Conservation (phyloP, 2,113 vertebrate genomes). For the Bettongia penicillata region DNA sequence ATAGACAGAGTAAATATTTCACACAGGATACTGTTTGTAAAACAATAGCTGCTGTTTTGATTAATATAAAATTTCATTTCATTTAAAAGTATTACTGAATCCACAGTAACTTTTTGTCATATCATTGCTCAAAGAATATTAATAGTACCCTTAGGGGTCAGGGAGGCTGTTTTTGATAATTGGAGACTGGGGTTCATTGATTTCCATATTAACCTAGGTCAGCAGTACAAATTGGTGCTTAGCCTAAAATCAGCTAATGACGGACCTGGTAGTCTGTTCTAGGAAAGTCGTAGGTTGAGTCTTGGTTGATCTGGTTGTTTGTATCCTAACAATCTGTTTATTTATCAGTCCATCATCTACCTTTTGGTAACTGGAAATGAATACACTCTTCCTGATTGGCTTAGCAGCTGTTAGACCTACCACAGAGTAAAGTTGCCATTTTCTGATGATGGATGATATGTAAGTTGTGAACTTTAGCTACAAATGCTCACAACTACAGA, state of each 20-base stretch:
- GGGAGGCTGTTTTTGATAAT: background rate
- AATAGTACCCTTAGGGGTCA: background rate
- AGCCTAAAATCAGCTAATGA: background rate
- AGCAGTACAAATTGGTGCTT: background rate
- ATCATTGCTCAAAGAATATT: background rate
- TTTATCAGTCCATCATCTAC: background rate
- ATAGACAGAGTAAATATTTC: background rate
- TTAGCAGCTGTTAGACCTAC: background rate
- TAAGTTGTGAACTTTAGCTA: background rate
- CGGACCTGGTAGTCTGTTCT: background rate
- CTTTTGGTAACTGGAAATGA: background rate
- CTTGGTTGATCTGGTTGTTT: background rate
- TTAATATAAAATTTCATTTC: background rate
- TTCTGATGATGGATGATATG: background rate
- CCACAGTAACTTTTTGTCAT: background rate
- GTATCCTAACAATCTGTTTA: background rate
- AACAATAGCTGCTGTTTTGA: background rate
- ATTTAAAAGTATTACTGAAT: background rate
- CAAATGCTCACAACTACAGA: background rate
- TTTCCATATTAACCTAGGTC: background rate
- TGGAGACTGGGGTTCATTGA: background rate
- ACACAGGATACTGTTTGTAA: background rate
- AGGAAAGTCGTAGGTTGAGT: background rate
- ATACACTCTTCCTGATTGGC: too few relatives aligned
- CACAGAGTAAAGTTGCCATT: background rate